Evolutionary conservation across 1,140 invertebrate genomes (phyloP).

Genomic region (Tetragnatha versicolor): DNA sequence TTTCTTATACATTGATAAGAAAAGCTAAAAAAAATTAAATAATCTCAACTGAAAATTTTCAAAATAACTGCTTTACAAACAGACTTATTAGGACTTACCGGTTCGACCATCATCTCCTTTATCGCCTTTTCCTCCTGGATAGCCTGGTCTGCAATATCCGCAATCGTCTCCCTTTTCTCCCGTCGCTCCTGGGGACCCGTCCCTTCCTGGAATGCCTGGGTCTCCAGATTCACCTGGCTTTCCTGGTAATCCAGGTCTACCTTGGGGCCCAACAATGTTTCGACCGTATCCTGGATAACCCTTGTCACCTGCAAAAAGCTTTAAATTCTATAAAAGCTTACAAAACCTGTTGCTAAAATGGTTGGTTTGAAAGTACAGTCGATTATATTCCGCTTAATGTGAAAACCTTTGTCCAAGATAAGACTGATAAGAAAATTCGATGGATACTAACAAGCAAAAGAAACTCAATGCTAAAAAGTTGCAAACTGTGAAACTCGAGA

Average conservation of each 20-base stretch:
- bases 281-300: slow-evolving; percentile 48
- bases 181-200: slow-evolving; percentile 58
- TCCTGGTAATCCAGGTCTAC: slow-evolving; percentile 57
- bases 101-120: slow-evolving; percentile 51
- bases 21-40: background rate
- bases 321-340: too few relatives aligned
- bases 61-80: background rate
- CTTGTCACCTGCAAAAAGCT: slow-evolving; percentile 38
- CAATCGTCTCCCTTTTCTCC: slow-evolving; percentile 59
- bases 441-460: too few relatives aligned
- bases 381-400: too few relatives aligned
- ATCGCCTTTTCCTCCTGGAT: slow-evolving; percentile 68
- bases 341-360: too few relatives aligned
- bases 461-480: too few relatives aligned
- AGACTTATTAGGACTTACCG: slow-evolving; percentile 49
- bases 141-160: slow-evolving; percentile 66
- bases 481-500: too few relatives aligned
- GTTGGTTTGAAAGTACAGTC: too few relatives aligned
- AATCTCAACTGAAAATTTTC: background rate
- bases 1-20: background rate
- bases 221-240: slow-evolving; percentile 58
- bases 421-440: too few relatives aligned
- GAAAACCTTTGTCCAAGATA: too few relatives aligned
- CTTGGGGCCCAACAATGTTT: slow-evolving; percentile 51
- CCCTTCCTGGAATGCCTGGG: slow-evolving; percentile 57